Evolutionary conservation across 2,888 invertebrate species (phyloP).

Genomic region (Xiphydria camelus): DNA sequence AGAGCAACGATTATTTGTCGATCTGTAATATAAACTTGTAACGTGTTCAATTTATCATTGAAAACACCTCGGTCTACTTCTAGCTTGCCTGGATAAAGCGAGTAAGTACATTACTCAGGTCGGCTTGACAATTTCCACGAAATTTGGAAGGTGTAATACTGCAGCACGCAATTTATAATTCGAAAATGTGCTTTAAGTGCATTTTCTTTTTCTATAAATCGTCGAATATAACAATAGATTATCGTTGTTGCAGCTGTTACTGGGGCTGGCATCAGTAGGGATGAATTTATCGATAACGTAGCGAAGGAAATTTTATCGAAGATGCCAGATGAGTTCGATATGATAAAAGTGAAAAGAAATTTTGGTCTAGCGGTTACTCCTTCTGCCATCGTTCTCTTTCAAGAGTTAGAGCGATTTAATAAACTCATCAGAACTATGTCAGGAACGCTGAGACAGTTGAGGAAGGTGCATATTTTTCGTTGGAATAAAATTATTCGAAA

Average conservation of each 20-base stretch:
- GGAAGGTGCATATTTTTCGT: constrained; percentile 59
- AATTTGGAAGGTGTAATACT: neutral
- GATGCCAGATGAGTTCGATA: constrained; percentile 77
- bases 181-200: no score
- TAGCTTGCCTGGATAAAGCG: constrained; percentile 11
- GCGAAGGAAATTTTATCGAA: constrained; percentile 78
- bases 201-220: no score
- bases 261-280: constrained; percentile 76
- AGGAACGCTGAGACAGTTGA: constrained; percentile 71
- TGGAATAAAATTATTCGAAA: neutral
- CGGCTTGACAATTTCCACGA: neutral
- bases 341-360: constrained; percentile 78
- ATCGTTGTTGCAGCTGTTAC: constrained; percentile 63
- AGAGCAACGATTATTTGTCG: no score
- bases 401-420: constrained; percentile 89
- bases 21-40: no score
- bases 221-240: neutral
- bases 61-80: constrained; percentile 3
- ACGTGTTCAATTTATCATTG: no score
- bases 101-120: no score
- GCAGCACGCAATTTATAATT: no score
- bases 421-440: constrained; percentile 72
- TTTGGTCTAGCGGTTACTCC: constrained; percentile 82
- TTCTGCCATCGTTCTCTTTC: constrained; percentile 79
- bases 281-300: constrained; percentile 81